These are phyloP conservation scores for Puntigrus tetrazona DNA, from an alignment of 2,113 vertebrate genomes.

Conservation along the genomic window DNA sequence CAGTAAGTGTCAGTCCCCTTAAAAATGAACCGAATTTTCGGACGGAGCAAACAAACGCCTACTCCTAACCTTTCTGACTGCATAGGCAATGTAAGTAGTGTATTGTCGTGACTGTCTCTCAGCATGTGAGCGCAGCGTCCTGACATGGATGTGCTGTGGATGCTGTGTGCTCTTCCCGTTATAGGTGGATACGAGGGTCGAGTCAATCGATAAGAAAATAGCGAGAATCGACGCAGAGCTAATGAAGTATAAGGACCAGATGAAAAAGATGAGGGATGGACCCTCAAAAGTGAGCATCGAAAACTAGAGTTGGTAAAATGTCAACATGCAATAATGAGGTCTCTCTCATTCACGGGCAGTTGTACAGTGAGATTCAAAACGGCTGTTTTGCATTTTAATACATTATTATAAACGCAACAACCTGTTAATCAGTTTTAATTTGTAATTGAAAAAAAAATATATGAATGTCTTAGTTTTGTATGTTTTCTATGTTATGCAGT, in stretches of 20 bases:
- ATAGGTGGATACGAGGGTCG: conserved; percentile 91
- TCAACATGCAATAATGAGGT: background rate
- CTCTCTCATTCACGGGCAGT: background rate
- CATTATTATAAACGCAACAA: background rate
- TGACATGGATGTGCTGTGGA: background rate
- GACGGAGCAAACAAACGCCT: conserved; percentile 86
- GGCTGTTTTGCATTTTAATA: background rate
- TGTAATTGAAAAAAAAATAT: background rate
- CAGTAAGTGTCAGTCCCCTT: background rate
- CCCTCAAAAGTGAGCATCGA: conserved; percentile 86
- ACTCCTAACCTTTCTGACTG: conserved; percentile 93
- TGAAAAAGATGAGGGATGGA: conserved; percentile 99
- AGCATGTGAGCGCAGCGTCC: background rate
- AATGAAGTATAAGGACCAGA: conserved; percentile 95
- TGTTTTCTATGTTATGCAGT: too few relatives aligned
- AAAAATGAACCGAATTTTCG: conserved; percentile 93
- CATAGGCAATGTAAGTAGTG: conserved; percentile 88
- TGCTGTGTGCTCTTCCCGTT: conserved; percentile 23
- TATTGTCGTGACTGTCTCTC: conserved; percentile 10
- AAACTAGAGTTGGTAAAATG: background rate
- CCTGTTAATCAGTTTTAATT: background rate
- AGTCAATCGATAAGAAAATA: conserved; percentile 97
- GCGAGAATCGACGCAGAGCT: conserved; percentile 89
- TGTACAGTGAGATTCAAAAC: background rate
- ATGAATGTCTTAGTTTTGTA: background rate